Evolutionary conservation across 2,888 invertebrate genomes (phyloP).

Genomic region (Bugula neritina): DNA sequence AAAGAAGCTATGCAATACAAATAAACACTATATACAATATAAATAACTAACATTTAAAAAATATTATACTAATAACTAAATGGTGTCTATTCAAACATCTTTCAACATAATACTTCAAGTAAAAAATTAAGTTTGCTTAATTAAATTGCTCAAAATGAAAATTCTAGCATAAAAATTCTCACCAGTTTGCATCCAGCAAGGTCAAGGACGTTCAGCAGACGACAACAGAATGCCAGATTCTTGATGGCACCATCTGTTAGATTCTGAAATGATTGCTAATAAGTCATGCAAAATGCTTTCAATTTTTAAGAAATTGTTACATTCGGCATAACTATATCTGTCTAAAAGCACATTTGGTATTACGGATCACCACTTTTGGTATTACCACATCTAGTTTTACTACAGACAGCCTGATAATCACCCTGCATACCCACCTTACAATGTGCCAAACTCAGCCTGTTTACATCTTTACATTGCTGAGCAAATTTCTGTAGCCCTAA

Average conservation of each 20-base stretch:
- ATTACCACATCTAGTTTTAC: too few relatives aligned
- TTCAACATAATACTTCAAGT: background rate
- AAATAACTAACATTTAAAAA: background rate
- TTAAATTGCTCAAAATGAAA: too few relatives aligned
- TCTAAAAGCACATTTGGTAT: too few relatives aligned
- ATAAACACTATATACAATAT: background rate
- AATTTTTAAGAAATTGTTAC: too few relatives aligned
- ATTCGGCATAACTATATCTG: too few relatives aligned
- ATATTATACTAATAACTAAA: background rate
- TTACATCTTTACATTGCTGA: conserved; percentile 49
- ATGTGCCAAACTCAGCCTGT: conserved; percentile 51
- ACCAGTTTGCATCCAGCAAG: conserved; percentile 52
- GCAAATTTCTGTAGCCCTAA: conserved; percentile 53
- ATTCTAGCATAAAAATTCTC: conserved; percentile 32
- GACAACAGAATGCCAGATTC: conserved; percentile 53
- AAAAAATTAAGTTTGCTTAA: background rate
- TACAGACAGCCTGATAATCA: too few relatives aligned
- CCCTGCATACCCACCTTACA: conserved; percentile 51
- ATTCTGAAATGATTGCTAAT: conserved; percentile 44
- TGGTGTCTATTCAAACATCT: background rate
- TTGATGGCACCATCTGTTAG: conserved; percentile 53
- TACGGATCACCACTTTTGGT: too few relatives aligned
- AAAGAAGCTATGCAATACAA: too few relatives aligned
- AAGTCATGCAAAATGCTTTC: too few relatives aligned
- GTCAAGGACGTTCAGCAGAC: conserved; percentile 48